Base-by-base conservation (phyloP, 2,797 vertebrate species). In the Leucoraja ocellata region DNA sequence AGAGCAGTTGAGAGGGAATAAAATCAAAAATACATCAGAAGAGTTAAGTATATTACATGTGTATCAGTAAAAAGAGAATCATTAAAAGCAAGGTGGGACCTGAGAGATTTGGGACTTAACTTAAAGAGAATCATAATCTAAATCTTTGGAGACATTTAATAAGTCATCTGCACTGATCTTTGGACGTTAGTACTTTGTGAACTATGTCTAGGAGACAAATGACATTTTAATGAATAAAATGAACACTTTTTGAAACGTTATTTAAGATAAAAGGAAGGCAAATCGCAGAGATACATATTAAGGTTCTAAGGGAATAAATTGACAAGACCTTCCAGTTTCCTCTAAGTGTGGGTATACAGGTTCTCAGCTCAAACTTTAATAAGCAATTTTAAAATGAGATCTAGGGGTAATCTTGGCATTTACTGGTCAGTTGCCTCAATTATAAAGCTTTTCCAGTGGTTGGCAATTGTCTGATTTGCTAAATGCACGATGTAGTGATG, bases 11-110 rank as follows among this genome's bases (percentile, higher is more conserved):
- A 65, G 61, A 32, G 61, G 28, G 83, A 65, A 86, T 32, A n/a
- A 61, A 63, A 86, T 88, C 11, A 88, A 65, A 88, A 88, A 65
- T 65, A 65, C 61, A 88, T 88, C 84, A 88, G 3, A 88, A 32
- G 28, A 13, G 2, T 2, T 32, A 65, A 88, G 14, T 65, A 65
- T 88, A 8, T 88, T 65, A 65, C 84, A 18, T 65, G 84, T 65
- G 16, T 23, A 65, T 88, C 84, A 65, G n/a, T 65, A 36, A n/a
- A 88, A 88, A 32, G 84, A 65, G 84, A 88, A 88, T 88, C n/a
- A 5, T 28, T 88, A 65, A 88, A 32, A 63, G 83, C 61, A 32
- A 65, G 84, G n/a, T 65, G 6, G 61, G 84, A 65, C 84, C 61
- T 65, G 13, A 32, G 58, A 65, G 84, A 65, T 28, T 1, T 14